phyloP scores from a whole-genome alignment of 2,113 vertebrate genomes.

The Rallus limicola region DNA sequence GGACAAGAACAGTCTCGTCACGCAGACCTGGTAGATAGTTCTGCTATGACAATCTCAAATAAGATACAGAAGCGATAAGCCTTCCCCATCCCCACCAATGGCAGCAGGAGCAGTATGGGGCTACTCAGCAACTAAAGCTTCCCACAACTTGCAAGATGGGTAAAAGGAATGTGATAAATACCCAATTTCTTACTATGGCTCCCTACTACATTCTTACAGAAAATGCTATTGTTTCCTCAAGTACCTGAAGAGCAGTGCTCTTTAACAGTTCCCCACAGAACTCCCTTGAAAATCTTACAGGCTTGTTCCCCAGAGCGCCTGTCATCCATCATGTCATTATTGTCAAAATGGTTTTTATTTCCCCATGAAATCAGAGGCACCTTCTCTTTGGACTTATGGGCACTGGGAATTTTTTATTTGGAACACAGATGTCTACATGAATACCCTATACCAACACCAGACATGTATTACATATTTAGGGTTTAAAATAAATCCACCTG shows the following conservation, averaged over 20 bases:
- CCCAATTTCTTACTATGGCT: neutral
- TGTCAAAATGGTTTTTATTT: neutral
- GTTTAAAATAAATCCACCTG: neutral
- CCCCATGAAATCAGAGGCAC: neutral
- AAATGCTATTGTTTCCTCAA: neutral
- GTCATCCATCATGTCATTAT: neutral
- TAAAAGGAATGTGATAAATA: neutral
- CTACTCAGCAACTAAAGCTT: neutral
- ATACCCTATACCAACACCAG: neutral
- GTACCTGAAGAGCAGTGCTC: neutral
- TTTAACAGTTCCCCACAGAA: neutral
- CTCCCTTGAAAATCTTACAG: neutral
- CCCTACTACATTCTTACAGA: neutral
- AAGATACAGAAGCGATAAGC: rapidly evolving
- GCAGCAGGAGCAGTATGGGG: neutral
- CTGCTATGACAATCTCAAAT: neutral
- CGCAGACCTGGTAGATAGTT: neutral
- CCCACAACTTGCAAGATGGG: neutral
- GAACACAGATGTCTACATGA: rapidly evolving
- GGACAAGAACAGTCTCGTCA: neutral
- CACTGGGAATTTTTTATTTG: neutral
- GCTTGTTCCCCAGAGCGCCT: neutral
- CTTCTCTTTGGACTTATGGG: neutral
- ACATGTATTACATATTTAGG: too few species aligned
- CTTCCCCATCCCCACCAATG: neutral